Evolutionary conservation across 2,113 vertebrate species (phyloP), one percentile per base, ranked within the genome.

Genomic region (Triplophysa dalaica): DNA sequence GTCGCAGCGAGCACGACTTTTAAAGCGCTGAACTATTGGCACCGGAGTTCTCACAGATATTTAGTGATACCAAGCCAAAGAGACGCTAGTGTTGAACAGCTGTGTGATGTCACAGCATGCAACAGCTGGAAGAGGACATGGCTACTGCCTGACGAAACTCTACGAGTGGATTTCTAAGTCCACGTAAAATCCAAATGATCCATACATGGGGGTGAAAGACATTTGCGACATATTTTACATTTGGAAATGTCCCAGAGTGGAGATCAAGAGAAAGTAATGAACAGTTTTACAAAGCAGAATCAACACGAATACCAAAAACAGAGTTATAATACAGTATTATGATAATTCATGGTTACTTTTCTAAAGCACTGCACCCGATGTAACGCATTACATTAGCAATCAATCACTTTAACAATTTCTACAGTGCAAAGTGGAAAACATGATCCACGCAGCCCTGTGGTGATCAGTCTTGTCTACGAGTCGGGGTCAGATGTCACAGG

Each of bases 1-100:
- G 82, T 80, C 63, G 70, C 58, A n/a, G 38, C 1, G 56, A 74
- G 50, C 48, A 70, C 56, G 84, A 70, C 79, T 82, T 88, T 84
- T 87, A 83, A 81, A 88, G 75, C 58, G 81, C 78, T 54, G 43
- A 75, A 80, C 41, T 84, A 54, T 41, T 56, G 82, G 81, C 67
- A 69, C 62, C 56, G 60, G 6, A 48, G 85, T 89, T 90, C 88
- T 87, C 88, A 88, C 87, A 88, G 83, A 88, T 88, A 90, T 90
- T 87, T 70, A 79, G 78, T 88, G 86, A 87, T 84, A 29, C 87
- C 70, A 77, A 79, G 79, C 7, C 64, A 74, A 77, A 63, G 80
- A 66, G 61, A 79, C 68, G 70, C 48, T 78, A 17, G 78, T n/a
- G 78, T 80, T 58, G 82, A 81, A 79, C 85, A 88, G 89, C 78